Evolutionary conservation across 2,888 invertebrate species (phyloP).

Genomic region (Drosophila eohydei): DNA sequence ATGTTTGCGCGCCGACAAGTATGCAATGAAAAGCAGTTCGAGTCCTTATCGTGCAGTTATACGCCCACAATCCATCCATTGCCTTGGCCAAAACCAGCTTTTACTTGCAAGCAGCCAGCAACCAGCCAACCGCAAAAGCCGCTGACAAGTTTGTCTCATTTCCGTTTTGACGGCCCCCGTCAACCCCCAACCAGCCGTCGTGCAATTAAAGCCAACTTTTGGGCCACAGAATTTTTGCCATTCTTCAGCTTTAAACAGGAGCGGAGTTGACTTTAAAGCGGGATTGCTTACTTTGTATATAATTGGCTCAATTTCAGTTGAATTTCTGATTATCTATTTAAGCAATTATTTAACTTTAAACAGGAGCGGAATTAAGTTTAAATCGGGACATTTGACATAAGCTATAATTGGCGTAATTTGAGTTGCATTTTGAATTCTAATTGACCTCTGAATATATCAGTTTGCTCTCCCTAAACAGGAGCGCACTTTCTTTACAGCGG

Average conservation of each 20-base stretch:
- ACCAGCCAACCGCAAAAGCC: slow-evolving; percentile 49
- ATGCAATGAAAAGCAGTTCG: slow-evolving; percentile 59
- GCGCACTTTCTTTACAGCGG: too few relatives aligned
- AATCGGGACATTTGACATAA: not conserved
- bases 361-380: not conserved
- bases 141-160: slow-evolving; percentile 74
- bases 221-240: slow-evolving; percentile 9
- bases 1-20: slow-evolving; percentile 39
- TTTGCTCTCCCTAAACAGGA: too few relatives aligned
- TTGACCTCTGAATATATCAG: not conserved
- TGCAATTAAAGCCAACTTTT: slow-evolving; percentile 71
- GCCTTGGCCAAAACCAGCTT: slow-evolving; percentile 28
- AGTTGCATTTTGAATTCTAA: not conserved
- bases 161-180: slow-evolving; percentile 52
- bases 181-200: slow-evolving; percentile 1
- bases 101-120: slow-evolving; percentile 20
- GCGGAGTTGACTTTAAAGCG: slow-evolving; percentile 9
- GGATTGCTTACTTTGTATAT: not conserved
- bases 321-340: not conserved
- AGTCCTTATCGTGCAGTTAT: slow-evolving; percentile 42
- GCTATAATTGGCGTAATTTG: not conserved
- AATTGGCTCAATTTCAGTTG: not conserved
- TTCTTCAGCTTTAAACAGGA: slow-evolving; percentile 22
- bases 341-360: not conserved
- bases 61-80: slow-evolving; percentile 34